Evolutionary conservation across 2,113 vertebrate species (phyloP), one percentile per base, ranked within the genome.

Genomic region (Otus sunia): DNA sequence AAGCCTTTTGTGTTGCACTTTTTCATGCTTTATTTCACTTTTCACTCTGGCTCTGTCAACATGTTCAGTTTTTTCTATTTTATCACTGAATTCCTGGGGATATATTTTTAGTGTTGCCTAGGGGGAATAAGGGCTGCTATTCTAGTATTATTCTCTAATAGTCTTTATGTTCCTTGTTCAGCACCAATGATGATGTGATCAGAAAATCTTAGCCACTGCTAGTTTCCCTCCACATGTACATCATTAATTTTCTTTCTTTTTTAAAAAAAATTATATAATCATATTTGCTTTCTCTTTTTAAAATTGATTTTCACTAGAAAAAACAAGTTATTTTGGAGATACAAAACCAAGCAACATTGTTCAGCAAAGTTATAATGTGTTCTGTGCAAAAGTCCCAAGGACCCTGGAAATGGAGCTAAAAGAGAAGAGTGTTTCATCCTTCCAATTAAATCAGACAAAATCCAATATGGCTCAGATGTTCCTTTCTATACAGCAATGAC

Each of bases 1-100:
- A 93, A 91, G 64, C 47, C 72, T 93, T 95, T 88, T 63, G 10
- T 81, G 71, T 56, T 59, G 37, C n/a, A 45, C 71, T 82, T 90
- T 92, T 91, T 75, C 9, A 1, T 89, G 52, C 73, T 94, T 93
- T 62, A 26, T 90, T 94, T 95, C 63, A 80, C 53, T 63, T 90
- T 94, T 95, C 63, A 80, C 53, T 63, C 20, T 92, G 58, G 37
- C 52, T 87, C 52, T 78, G 47, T 93, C 91, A 83, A n/a, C 41
- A 20, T 63, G 84, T 91, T 95, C 76, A 93, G 7, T 90, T 90
- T 96, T 90, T 85, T 93, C 17, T 73, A 11, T 82, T 96, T 93
- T 91, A 82, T 93, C 78, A 79, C 49, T 64, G 60, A 80, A 93
- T 86, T 94, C 88, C 75, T 88, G 47, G 36, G 74, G 41, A 86